phyloP scores from a whole-genome alignment of 2,113 vertebrate species.

The Pelecanoides urinatrix region DNA sequence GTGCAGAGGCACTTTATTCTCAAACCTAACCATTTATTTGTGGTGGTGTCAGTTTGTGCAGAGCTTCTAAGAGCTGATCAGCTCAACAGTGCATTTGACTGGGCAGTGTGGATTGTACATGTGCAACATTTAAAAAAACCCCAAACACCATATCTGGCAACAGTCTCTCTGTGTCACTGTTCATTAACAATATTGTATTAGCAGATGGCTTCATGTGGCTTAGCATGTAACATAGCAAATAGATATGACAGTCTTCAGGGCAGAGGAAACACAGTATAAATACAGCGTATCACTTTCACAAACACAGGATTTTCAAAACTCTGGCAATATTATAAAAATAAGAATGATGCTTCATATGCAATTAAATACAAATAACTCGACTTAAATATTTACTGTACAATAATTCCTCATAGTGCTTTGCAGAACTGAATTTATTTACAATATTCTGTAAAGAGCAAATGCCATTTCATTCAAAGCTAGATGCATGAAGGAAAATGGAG shows the following conservation, averaged over 20 bases:
- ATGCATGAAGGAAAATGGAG: neutral
- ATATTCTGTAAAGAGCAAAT: neutral
- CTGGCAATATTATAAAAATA: neutral
- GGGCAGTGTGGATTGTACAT: neutral
- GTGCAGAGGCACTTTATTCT: neutral
- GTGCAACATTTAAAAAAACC: neutral
- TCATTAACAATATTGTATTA: neutral
- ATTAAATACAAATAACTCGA: neutral
- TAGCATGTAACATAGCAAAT: neutral
- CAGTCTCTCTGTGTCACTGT: neutral
- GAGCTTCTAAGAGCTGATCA: neutral
- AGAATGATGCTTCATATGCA: neutral
- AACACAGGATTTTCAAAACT: neutral
- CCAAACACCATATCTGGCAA: neutral
- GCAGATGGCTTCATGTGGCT: neutral
- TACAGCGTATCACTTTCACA: neutral
- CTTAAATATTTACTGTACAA: neutral
- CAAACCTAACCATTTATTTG: neutral
- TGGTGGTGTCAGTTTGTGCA: neutral
- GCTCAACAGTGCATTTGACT: neutral
- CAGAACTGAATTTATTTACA: constrained; percentile 10
- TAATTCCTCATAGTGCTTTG: neutral
- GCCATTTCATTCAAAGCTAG: neutral
- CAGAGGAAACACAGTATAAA: neutral
- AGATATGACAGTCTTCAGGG: neutral